phyloP scores from a whole-genome alignment of 2,888 invertebrate genomes.

The Morpho deidamia region DNA sequence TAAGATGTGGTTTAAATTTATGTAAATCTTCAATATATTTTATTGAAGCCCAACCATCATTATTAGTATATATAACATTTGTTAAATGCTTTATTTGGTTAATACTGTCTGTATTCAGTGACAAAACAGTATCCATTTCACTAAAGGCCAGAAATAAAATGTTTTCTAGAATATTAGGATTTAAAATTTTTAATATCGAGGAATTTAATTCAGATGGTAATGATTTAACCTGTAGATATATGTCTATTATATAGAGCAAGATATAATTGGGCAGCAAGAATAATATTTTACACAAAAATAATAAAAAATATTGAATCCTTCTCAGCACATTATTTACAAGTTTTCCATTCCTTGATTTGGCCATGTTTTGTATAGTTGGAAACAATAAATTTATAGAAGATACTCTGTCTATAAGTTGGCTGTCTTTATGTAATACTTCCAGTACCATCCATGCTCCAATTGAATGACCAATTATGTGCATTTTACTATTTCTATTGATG shows the following conservation, averaged over 20 bases:
- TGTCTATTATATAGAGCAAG: slow-evolving; percentile 65
- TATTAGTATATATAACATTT: slow-evolving; percentile 85
- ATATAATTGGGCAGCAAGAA: slow-evolving; percentile 73
- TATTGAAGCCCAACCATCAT: slow-evolving; percentile 91
- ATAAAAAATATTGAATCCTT: slow-evolving; percentile 39
- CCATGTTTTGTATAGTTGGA: slow-evolving; percentile 92
- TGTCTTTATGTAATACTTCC: slow-evolving; percentile 81
- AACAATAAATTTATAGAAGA: slow-evolving; percentile 87
- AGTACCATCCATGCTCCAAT: slow-evolving; percentile 92
- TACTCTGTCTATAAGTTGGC: slow-evolving; percentile 73
- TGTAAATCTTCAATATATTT: slow-evolving; percentile 82
- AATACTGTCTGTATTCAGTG: slow-evolving; percentile 81
- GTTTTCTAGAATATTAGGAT: slow-evolving; percentile 79
- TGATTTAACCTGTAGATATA: slow-evolving; percentile 74
- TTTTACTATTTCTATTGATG: slow-evolving; percentile 83
- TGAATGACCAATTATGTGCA: slow-evolving; percentile 93
- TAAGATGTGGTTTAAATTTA: slow-evolving; percentile 44
- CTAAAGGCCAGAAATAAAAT: slow-evolving; percentile 85
- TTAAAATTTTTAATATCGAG: slow-evolving; percentile 75
- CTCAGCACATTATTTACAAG: slow-evolving; percentile 81
- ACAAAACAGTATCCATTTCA: slow-evolving; percentile 87
- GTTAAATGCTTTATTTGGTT: slow-evolving; percentile 77
- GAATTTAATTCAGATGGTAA: slow-evolving; percentile 70
- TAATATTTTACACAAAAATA: slow-evolving; percentile 61
- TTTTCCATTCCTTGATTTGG: slow-evolving; percentile 84